These are phyloP conservation scores for Vidua macroura DNA, from an alignment of 2,113 vertebrate genomes.

Conservation along the genomic window DNA sequence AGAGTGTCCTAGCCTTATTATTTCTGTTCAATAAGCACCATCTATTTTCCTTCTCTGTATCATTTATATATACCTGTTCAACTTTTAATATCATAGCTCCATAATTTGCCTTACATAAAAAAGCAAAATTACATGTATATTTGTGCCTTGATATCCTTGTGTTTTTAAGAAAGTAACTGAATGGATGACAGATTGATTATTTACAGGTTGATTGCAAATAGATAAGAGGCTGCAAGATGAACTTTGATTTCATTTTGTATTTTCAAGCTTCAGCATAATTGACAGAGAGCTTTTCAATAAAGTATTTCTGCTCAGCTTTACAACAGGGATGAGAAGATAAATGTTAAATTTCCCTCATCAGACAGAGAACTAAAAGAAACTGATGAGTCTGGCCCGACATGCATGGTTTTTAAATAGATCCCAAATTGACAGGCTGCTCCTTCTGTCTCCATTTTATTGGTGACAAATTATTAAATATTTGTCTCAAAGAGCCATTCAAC, in stretches of 20 bases:
- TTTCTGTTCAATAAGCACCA: not conserved
- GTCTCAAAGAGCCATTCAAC: not conserved
- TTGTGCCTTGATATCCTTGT: not conserved
- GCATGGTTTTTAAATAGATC: constrained; percentile 22
- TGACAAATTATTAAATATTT: constrained; percentile 28
- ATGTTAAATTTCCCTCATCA: constrained; percentile 14
- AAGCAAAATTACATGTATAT: not conserved
- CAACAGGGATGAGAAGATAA: not conserved
- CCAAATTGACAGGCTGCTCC: not conserved
- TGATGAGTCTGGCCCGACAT: constrained; percentile 17
- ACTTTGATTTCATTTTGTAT: constrained; percentile 23
- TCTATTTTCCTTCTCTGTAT: not conserved
- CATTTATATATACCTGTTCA: not conserved
- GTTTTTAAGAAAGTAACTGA: not conserved
- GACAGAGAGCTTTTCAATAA: not conserved
- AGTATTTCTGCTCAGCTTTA: constrained; percentile 24
- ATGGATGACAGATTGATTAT: not conserved
- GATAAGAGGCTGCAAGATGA: not conserved
- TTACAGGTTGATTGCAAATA: constrained; percentile 5
- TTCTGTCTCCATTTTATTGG: constrained; percentile 12
- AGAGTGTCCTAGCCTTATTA: not conserved
- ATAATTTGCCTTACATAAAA: not conserved
- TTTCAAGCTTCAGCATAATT: constrained; percentile 12
- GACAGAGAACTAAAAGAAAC: constrained; percentile 19
- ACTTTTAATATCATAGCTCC: not conserved